Evolutionary conservation across 2,888 invertebrate genomes (phyloP), one percentile per base, ranked within the genome.

Genomic region (Andrena bucephala): DNA sequence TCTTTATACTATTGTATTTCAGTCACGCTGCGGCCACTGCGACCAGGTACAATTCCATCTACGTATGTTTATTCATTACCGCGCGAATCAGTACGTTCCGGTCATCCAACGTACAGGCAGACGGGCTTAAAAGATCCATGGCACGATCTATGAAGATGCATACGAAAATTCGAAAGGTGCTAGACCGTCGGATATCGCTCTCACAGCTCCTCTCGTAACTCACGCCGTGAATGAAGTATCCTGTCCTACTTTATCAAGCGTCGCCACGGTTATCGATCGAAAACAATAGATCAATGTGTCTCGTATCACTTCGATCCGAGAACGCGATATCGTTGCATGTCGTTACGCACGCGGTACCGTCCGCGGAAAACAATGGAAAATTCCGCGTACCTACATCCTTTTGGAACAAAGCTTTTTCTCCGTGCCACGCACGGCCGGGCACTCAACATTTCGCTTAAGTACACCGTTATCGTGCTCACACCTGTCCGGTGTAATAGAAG

Each of bases 351-450:
- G 2, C 16, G 7, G 7, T 27, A 57, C 16, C 4, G 13, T 42
- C 42, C 13, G 16, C 16, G 42, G 24, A 60, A 62, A 72, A 52
- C 63, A 68, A 4, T 60, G 76, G 69, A 78, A 86, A 74, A 20
- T 75, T 73, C 60, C 70, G 5, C 24, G 31, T 63, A 20, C 20
- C 20, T 20, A 20, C 48, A 50, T 74, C 7, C 8, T 33, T n/a
- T 6, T 10, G 31, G 31, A 33, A 0, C 1, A 13, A 13, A 24
- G 3, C 10, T 50, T 13, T 48, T 48, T 31, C 24, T 48, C 59
- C 42, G 10, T 2, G 0, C 27, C 42, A n/a, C 7, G 2, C 2
- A 6, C 31, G 24, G 27, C 50, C 8, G 33, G 50, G n/a, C 13
- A 16, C 42, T 42, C 42, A 16, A 42, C 13, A 33, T 24, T 7